phyloP scores from a whole-genome alignment of 2,113 vertebrate genomes.

The Apaloderma vittatum region DNA sequence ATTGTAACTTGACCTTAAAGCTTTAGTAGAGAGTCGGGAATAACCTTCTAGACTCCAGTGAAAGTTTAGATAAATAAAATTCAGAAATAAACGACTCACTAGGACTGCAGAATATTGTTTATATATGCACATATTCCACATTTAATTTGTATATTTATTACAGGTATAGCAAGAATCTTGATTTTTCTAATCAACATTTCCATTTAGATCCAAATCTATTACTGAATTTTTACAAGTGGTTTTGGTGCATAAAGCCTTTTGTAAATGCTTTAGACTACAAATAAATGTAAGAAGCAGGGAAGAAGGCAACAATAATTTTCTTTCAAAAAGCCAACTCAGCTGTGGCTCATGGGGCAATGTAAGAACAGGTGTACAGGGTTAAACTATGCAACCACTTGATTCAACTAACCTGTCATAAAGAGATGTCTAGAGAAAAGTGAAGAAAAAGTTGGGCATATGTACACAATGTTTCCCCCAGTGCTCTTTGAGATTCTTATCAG shows the following conservation, averaged over 20 bases:
- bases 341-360: neutral
- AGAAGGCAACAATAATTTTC: neutral
- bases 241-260: neutral
- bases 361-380: rapidly evolving
- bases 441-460: neutral
- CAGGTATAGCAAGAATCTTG: neutral
- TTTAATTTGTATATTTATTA: neutral
- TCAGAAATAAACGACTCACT: neutral
- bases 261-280: neutral
- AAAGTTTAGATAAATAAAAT: neutral
- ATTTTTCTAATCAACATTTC: neutral
- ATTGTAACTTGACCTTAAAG: neutral
- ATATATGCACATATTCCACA: neutral
- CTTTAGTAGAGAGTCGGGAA: neutral
- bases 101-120: neutral
- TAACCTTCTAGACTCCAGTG: neutral
- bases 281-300: neutral
- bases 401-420: neutral
- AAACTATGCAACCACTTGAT: neutral
- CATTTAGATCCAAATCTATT: neutral
- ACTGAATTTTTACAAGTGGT: neutral
- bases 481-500: neutral
- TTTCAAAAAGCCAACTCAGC: neutral
- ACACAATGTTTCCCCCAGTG: neutral
- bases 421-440: neutral